phyloP scores from a whole-genome alignment of 2,797 vertebrate genomes.

The Pogonophryne albipinna region DNA sequence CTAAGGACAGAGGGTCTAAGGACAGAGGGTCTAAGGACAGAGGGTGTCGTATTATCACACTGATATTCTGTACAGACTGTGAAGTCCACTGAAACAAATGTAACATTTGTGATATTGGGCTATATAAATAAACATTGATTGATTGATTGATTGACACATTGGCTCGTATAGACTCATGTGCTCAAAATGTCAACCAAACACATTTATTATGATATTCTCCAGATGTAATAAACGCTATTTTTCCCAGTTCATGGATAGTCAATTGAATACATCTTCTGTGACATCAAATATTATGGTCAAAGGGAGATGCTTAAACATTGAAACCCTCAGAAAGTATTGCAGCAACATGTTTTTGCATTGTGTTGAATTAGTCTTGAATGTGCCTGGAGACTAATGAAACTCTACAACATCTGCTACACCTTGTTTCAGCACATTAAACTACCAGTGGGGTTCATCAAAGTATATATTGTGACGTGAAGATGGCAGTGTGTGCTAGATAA shows the following conservation, averaged over 20 bases:
- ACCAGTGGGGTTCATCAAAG: conserved; percentile 20
- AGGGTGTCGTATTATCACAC: too few species aligned
- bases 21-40: too few species aligned
- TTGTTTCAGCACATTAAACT: conserved; percentile 10
- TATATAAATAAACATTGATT: too few species aligned
- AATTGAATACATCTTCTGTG: background rate
- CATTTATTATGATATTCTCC: background rate
- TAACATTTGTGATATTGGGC: too few species aligned
- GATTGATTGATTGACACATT: too few species aligned
- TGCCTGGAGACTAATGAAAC: conserved; percentile 8
- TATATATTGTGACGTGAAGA: conserved; percentile 2
- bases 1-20: too few species aligned
- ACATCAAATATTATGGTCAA: background rate
- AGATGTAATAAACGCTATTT: background rate
- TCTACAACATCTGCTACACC: conserved; percentile 26
- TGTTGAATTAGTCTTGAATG: background rate
- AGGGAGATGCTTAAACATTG: background rate
- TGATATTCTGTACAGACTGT: too few species aligned
- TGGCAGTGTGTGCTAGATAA: background rate
- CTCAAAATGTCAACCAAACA: background rate
- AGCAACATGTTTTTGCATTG: background rate
- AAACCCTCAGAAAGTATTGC: background rate
- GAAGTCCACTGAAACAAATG: too few species aligned
- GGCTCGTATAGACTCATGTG: background rate
- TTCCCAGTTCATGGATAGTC: background rate